Evolutionary conservation across 2,797 vertebrate species (phyloP), one percentile per base, ranked within the genome.

Genomic region (Moxostoma hubbsi): DNA sequence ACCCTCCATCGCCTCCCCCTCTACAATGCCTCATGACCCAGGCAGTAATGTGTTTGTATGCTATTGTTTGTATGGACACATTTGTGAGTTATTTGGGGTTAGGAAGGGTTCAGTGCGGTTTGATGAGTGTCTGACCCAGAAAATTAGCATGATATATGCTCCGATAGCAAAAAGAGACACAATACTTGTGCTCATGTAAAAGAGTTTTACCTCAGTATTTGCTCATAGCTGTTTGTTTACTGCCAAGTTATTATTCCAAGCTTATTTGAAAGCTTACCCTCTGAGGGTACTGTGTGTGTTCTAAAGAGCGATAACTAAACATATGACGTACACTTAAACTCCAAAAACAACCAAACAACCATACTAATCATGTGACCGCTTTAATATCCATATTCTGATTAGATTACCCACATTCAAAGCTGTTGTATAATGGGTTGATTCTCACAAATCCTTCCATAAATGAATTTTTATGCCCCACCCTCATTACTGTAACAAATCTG

Each of bases 1-100:
- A 89, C 84, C 83, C 83, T 76, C 73, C 71, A 36, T 5, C 54
- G 51, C 36, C 61, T 72, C 65, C 53, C 63, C 57, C 46, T 66
- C 73, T 67, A 51, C 46, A 18, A 78, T 63, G 67, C 61, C 77
- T 79, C 69, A 57, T 79, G 76, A 55, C 71, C 86, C 80, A 88
- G 85, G 54, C 36, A 16, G 74, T 61, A 75, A 45, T 50, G 84
- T 50, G 77, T 49, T 43, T 71, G 81, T 82, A 79, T 80, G 71
- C 87, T 81, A 81, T 90, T 88, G 87, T 90, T 15, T 43, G 65
- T 84, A 77, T 67, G 57, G 78, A 45, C 12, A 2, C 53, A 16
- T 67, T 66, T 47, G 7, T 80, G 64, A 51, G 63, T 49, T 51
- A 15, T 55, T 75, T 45, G 57, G 58, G 75, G 67, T 71, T 70